phyloP scores from a whole-genome alignment of 2,888 invertebrate species.

The Melieria crassipennis region DNA sequence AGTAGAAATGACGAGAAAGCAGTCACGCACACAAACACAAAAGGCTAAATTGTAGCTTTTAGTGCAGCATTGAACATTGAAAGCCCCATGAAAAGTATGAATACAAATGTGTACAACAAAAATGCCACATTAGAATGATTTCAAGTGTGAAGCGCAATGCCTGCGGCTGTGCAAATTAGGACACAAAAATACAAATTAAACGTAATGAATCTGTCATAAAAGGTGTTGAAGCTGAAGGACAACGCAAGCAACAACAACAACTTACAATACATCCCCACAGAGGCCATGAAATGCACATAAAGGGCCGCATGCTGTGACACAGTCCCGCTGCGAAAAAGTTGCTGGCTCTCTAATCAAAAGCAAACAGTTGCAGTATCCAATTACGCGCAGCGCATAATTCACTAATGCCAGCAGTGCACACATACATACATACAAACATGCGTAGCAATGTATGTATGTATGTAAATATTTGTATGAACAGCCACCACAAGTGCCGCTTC shows the following conservation, averaged over 20 bases:
- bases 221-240: background rate
- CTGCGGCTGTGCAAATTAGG: slow-evolving; percentile 19
- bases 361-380: slow-evolving; percentile 48
- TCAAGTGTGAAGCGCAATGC: slow-evolving; percentile 31
- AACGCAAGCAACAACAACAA: background rate
- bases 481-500: slow-evolving; percentile 33
- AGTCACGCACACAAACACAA: too few species aligned
- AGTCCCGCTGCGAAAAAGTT: slow-evolving; percentile 30
- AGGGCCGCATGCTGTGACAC: background rate
- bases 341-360: slow-evolving; percentile 41
- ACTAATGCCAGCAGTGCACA: slow-evolving; percentile 10
- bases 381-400: slow-evolving; percentile 36
- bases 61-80: too few species aligned
- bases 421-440: background rate
- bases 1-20: too few species aligned
- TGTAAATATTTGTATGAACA: background rate
- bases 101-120: too few species aligned
- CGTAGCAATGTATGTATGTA: background rate
- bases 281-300: slow-evolving; percentile 1
- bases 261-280: too few species aligned
- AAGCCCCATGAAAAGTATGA: too few species aligned
- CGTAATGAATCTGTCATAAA: slow-evolving; percentile 2
- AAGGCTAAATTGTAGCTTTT: too few species aligned
- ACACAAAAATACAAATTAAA: slow-evolving; percentile 6
- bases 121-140: slow-evolving; percentile 14